Percentiles rank a stretch among this genome's conserved stretches.
These are phyloP conservation scores for Phaedon cochleariae DNA, from an alignment of 2,888 invertebrate species.

Conservation along the genomic window DNA sequence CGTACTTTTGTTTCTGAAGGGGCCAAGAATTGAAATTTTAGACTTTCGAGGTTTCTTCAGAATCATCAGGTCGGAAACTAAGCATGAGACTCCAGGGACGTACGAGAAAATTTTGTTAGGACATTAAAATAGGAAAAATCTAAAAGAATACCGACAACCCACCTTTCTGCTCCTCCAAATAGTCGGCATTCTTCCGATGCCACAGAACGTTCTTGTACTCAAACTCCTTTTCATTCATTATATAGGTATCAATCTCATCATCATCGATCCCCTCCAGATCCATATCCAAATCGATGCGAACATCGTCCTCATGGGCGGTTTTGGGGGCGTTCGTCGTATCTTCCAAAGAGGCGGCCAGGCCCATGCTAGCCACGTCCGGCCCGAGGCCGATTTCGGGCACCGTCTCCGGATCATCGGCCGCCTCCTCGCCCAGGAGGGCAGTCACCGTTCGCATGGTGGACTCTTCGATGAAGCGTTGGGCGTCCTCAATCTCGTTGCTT, in stretches of 20 bases:
- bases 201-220: conserved; percentile 84
- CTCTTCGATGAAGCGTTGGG: not conserved
- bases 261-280: conserved; percentile 84
- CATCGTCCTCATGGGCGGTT: conserved; percentile 31
- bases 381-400: conserved; percentile 58
- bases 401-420: not conserved
- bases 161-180: conserved; percentile 84
- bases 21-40: no score
- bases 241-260: conserved; percentile 87
- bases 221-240: conserved; percentile 83
- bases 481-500: not conserved
- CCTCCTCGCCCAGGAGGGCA: not conserved
- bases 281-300: conserved; percentile 45
- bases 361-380: conserved; percentile 82
- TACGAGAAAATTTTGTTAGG: no score
- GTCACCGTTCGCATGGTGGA: not conserved
- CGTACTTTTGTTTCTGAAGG: no score
- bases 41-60: no score
- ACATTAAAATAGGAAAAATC: no score
- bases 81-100: no score
- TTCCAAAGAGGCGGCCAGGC: conserved; percentile 69
- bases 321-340: conserved; percentile 58
- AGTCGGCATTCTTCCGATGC: conserved; percentile 88
- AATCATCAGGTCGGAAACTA: no score
- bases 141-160: no score